Percentiles rank a stretch among this genome's conserved stretches.
These are phyloP conservation scores for Melierax canorus DNA, from an alignment of 2,113 vertebrate genomes.

Conservation along the genomic window DNA sequence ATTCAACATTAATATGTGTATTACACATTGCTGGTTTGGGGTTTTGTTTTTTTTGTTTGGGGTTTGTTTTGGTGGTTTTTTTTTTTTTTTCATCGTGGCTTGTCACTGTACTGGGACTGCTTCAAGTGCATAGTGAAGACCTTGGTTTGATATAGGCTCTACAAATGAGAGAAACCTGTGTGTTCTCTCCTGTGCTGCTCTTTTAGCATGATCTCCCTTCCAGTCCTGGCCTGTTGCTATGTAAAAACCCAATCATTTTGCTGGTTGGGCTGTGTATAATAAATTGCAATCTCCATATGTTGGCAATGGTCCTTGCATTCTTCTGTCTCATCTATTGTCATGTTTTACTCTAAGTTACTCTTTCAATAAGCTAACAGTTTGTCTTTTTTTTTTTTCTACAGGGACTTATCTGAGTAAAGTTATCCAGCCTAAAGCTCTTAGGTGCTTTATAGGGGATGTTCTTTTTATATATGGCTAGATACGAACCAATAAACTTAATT, in stretches of 20 bases:
- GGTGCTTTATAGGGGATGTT: neutral
- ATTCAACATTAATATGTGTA: accelerated
- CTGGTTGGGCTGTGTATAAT: neutral
- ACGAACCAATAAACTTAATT: neutral
- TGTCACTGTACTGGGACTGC: neutral
- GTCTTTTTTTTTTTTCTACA: neutral
- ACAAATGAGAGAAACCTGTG: neutral
- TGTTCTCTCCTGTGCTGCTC: neutral
- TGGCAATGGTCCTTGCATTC: neutral
- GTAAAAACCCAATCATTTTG: neutral
- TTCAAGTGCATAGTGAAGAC: neutral
- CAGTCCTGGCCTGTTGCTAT: neutral
- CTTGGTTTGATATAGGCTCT: neutral
- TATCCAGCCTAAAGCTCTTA: neutral
- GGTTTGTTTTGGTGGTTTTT: no score
- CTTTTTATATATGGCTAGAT: neutral
- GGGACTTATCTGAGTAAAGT: neutral
- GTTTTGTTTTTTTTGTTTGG: neutral
- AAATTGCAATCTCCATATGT: neutral
- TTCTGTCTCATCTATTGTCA: accelerated
- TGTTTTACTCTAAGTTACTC: neutral
- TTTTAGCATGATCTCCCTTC: neutral
- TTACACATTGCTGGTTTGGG: neutral
- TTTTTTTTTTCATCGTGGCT: accelerated
- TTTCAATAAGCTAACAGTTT: accelerated